phyloP scores from a whole-genome alignment of 2,797 vertebrate genomes.

The Neostethus bicornis region DNA sequence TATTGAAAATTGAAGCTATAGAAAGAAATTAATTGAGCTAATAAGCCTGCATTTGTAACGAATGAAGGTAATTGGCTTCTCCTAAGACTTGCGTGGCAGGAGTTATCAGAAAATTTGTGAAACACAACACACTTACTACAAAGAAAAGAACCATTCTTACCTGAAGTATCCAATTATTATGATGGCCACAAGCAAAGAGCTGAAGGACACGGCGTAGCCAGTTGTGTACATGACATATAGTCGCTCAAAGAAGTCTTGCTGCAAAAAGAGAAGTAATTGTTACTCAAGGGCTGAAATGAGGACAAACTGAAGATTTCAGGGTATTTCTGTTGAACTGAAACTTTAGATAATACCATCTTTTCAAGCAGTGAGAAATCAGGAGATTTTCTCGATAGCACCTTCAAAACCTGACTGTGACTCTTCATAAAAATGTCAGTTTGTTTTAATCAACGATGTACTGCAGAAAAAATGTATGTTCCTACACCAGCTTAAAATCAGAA shows the following conservation, averaged over 20 bases:
- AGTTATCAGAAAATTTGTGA: not conserved
- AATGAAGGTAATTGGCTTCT: not conserved
- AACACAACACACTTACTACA: not conserved
- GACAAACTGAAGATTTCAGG: not conserved
- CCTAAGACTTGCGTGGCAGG: not conserved
- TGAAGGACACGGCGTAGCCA: slow-evolving; percentile 89
- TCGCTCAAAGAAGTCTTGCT: slow-evolving; percentile 88
- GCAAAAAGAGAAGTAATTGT: slow-evolving; percentile 38
- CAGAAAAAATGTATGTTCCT: not conserved
- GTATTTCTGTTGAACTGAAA: not conserved
- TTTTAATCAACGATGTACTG: not conserved
- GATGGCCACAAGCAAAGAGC: slow-evolving; percentile 86
- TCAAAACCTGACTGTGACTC: not conserved
- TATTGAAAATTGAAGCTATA: not conserved
- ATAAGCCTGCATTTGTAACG: not conserved
- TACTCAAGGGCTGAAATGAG: not conserved
- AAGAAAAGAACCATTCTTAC: slow-evolving; percentile 59
- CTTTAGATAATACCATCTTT: not conserved
- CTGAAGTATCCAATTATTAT: slow-evolving; percentile 89
- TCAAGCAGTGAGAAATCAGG: not conserved
- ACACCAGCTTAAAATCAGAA: slow-evolving; percentile 4
- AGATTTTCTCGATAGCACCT: not conserved
- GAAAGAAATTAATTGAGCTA: not conserved
- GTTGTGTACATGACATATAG: slow-evolving; percentile 88
- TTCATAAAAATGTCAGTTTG: not conserved